Percentiles rank a stretch among this genome's conserved stretches.
phyloP scores from a whole-genome alignment of 2,888 invertebrate species.

The Platycheirus albimanus region DNA sequence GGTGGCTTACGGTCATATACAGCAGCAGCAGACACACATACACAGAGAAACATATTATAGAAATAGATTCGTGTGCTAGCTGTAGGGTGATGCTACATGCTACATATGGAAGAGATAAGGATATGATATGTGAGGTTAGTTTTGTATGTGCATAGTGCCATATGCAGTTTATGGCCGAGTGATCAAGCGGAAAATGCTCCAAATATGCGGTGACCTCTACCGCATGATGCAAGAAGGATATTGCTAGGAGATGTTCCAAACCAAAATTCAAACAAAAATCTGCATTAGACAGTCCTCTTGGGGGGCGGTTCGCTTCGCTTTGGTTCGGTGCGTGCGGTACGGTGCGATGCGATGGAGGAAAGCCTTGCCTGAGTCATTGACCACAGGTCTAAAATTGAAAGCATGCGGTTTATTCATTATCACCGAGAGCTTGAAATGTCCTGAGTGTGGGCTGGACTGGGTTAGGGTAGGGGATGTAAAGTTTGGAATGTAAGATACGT shows the following conservation, averaged over 20 bases:
- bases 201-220: conserved; percentile 70
- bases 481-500: neutral
- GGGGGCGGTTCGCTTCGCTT: conserved; percentile 1
- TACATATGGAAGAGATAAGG: conserved; percentile 29
- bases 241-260: conserved; percentile 66
- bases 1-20: conserved; percentile 33
- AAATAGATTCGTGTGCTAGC: too few relatives aligned
- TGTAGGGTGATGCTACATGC: too few relatives aligned
- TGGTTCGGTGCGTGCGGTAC: too few relatives aligned
- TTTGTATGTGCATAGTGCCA: conserved; percentile 47
- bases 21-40: conserved; percentile 10
- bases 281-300: conserved; percentile 58
- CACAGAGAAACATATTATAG: too few relatives aligned
- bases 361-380: conserved; percentile 40
- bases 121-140: conserved; percentile 42
- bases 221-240: conserved; percentile 64
- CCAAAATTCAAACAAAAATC: conserved; percentile 64
- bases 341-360: too few relatives aligned
- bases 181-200: conserved; percentile 72
- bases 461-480: neutral
- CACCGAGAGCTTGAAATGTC: conserved; percentile 49
- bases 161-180: conserved; percentile 72
- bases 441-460: neutral
- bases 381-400: conserved; percentile 68
- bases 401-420: conserved; percentile 73